These are phyloP conservation scores for Drosophila sturtevanti DNA, from an alignment of 1,140 invertebrate species.

Conservation along the genomic window DNA sequence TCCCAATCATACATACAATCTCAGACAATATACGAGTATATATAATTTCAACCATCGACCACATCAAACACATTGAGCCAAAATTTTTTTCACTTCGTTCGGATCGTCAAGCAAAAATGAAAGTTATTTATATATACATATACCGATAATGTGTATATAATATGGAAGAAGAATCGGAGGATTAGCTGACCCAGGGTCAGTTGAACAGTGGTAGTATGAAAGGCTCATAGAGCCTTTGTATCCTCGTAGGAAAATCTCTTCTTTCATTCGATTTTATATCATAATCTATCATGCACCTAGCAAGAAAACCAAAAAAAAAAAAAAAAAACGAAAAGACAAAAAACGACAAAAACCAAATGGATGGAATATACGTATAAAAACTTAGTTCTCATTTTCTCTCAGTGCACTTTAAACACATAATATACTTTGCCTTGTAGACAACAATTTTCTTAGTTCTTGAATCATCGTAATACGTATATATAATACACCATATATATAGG, in stretches of 20 bases:
- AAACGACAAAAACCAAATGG: too few species aligned
- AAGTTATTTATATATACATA: conserved; percentile 6
- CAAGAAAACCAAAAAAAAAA: conserved; percentile 1
- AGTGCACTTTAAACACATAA: conserved; percentile 45
- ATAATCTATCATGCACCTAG: conserved; percentile 63
- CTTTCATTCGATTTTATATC: conserved; percentile 34
- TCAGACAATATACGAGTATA: conserved; percentile 13
- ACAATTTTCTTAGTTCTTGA: not conserved
- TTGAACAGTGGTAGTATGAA: conserved; percentile 15
- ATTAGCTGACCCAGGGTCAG: conserved; percentile 18
- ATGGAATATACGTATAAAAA: conserved; percentile 7
- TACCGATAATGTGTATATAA: conserved; percentile 9
- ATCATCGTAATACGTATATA: conserved; percentile 16
- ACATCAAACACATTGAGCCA: conserved; percentile 60
- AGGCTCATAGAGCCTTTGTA: conserved; percentile 60
- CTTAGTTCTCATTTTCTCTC: conserved; percentile 32
- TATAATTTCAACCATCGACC: conserved; percentile 10
- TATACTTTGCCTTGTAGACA: conserved; percentile 45
- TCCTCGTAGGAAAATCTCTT: conserved; percentile 47
- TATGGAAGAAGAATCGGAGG: not conserved
- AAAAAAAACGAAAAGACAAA: too few species aligned
- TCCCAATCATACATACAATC: conserved; percentile 32
- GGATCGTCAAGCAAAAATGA: conserved; percentile 50
- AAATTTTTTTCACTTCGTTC: conserved; percentile 82
- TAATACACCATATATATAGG: conserved; percentile 21